Base-by-base conservation (phyloP, 2,113 vertebrate species). In the Vanacampus margaritifer region DNA sequence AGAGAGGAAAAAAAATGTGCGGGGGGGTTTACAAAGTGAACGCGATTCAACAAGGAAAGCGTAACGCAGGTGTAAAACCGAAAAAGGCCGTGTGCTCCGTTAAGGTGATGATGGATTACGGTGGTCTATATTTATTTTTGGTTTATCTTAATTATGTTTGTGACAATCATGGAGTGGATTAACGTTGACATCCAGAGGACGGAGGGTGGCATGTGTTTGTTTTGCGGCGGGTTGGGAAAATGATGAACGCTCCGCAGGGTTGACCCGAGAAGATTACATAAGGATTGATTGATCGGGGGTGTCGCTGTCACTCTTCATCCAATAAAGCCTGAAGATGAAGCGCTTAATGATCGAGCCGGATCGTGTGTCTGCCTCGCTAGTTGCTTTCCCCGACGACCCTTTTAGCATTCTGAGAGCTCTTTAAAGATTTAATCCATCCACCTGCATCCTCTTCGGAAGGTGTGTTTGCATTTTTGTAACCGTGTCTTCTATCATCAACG, bases 251-350 rank as follows among this genome's bases (percentile, higher is more conserved):
- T 75, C 70, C 43, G 50, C 24, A 19, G 69, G 73, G 37, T 79
- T 74, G 75, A 56, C 76, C 68, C 23, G 72, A 57, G 78, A 74
- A 79, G 82, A 87, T 87, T 81, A 84, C 71, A 80, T 60, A 51
- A 76, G 56, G 64, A 85, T 81, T 61, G 76, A 86, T 67, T 77
- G 77, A 84, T 69, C 14, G 23, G 68, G 68, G 72, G 70, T 77
- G 69, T 76, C 62, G 73, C 71, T 56, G 74, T 81, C 84, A 71
- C 67, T 83, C 69, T 65, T 79, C 69, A 71, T 79, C 83, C 72
- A 72, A 72, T 76, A 65, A 68, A 70, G 70, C 39, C 13, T 1
- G 43, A 57, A 74, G 83, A 85, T 86, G 74, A 76, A 84, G 10
- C 23, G 69, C 67, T 50, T 65, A 50, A 69, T 63, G 68, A 76